Evolutionary conservation across 2,888 invertebrate species (phyloP).

Genomic region (Neoitamus cyanurus): DNA sequence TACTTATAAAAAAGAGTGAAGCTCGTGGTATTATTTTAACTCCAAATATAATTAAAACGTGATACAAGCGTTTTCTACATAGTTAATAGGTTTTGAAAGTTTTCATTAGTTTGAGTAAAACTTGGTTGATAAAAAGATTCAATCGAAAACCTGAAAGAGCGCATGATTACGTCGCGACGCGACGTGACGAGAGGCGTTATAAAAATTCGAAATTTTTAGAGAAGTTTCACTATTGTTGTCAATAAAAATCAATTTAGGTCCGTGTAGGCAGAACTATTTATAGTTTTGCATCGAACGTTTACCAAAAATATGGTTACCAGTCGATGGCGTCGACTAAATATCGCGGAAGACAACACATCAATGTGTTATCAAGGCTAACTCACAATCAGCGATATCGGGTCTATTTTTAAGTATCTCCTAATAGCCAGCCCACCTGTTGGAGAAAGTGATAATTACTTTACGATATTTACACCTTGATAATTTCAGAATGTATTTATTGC

Average conservation of each 20-base stretch:
- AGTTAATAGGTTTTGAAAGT: background rate
- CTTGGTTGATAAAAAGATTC: background rate
- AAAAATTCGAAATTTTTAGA: background rate
- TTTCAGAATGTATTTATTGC: background rate
- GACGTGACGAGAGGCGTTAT: background rate
- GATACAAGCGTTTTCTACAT: background rate
- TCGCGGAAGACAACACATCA: background rate
- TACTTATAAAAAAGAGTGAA: background rate
- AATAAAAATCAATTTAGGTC: background rate
- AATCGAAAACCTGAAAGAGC: background rate
- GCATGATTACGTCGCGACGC: background rate
- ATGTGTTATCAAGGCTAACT: background rate
- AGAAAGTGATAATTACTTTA: background rate
- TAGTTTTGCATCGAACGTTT: background rate
- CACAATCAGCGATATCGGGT: background rate
- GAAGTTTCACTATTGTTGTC: background rate
- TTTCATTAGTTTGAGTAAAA: background rate
- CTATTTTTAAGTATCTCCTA: background rate
- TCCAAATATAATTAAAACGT: background rate
- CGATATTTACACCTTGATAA: background rate
- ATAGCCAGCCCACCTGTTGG: background rate
- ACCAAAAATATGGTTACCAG: background rate
- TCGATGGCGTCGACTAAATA: background rate
- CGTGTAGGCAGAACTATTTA: background rate
- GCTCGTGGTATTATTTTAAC: too few relatives aligned